phyloP scores from a whole-genome alignment of 2,888 invertebrate genomes.

The Anoplius nigerrimus region DNA sequence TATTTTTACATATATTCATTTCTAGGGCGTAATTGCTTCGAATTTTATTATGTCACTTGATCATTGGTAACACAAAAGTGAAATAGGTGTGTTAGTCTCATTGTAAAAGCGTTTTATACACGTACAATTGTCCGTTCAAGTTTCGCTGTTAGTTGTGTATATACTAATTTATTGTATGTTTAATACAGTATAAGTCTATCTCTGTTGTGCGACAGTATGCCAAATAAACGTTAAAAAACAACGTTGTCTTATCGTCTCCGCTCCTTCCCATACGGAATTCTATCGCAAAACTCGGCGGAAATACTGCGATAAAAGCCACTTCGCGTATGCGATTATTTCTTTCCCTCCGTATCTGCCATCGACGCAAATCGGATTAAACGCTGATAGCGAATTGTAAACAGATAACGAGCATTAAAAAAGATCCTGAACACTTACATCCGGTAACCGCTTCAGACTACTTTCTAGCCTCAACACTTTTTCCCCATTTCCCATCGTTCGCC shows the following conservation, averaged over 20 bases:
- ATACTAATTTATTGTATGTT: slow-evolving; percentile 39
- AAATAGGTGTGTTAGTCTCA: slow-evolving; percentile 11
- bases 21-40: slow-evolving; percentile 5
- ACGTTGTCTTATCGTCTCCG: neutral
- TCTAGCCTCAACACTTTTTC: neutral
- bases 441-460: no score
- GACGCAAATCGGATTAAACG: no score
- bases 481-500: neutral
- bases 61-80: slow-evolving; percentile 3
- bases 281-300: no score
- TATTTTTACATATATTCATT: slow-evolving; percentile 22
- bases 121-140: slow-evolving; percentile 2
- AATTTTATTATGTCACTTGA: slow-evolving; percentile 15
- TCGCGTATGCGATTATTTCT: no score
- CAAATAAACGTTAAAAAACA: slow-evolving; percentile 38
- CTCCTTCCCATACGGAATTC: no score
- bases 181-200: slow-evolving; percentile 15
- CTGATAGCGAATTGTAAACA: no score
- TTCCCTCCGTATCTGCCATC: no score
- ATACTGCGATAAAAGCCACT: no score
- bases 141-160: slow-evolving; percentile 29
- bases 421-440: no score
- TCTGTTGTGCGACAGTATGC: slow-evolving; percentile 40
- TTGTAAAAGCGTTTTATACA: slow-evolving; percentile 23
- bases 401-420: no score